Base-by-base conservation (phyloP, 2,888 invertebrate genomes). In the Dicranocentrus wangi region DNA sequence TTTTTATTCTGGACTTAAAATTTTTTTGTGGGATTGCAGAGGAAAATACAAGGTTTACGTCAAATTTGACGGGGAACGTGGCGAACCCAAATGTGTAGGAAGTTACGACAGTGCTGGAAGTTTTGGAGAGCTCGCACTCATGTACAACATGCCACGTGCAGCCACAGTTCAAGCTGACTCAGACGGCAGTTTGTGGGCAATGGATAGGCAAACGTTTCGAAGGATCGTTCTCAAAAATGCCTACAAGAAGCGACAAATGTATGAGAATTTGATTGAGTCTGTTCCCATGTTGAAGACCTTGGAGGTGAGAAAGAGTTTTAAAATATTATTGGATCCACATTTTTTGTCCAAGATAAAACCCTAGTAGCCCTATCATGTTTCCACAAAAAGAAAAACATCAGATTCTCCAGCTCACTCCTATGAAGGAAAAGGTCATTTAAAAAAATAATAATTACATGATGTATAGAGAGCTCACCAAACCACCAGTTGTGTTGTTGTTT, bases 91-190 rank as follows among this genome's bases (percentile, higher is more conserved):
- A 47, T 47, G 47, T n/a, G 47, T 47, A n/a, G 47, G 47, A n/a
- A 15, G 47, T 15, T 47, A 47, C n/a, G 47, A 47, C 47, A 47
- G 47, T 15, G 13, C 47, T n/a, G 47, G 47, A n/a, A 47, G 47
- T 5, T 47, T 98, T 90, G 98, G 98, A 71, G 98, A 98, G 91
- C 91, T 98, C 89, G 98, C 98, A 47, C 92, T 99, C 76, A 93
- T 99, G 91, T 99, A 99, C 91, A 98, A 98, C 90, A 97, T 97
- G 95, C 98, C 98, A 19, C 92, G 93, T 86, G 97, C 98, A 80
- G 98, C 98, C 86, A 96, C 96, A 27, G 95, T 98, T 86, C 93
- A 94, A 88, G 95, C 95, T 17, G 92, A 92, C 87, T 92, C 94
- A 5, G 91, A 92, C 42, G 98, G 98, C 79, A 93, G 94, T 51